Percentiles rank a stretch among this genome's conserved stretches.
Conservation (phyloP, 2,888 invertebrate species). For the Apamea sordens region DNA sequence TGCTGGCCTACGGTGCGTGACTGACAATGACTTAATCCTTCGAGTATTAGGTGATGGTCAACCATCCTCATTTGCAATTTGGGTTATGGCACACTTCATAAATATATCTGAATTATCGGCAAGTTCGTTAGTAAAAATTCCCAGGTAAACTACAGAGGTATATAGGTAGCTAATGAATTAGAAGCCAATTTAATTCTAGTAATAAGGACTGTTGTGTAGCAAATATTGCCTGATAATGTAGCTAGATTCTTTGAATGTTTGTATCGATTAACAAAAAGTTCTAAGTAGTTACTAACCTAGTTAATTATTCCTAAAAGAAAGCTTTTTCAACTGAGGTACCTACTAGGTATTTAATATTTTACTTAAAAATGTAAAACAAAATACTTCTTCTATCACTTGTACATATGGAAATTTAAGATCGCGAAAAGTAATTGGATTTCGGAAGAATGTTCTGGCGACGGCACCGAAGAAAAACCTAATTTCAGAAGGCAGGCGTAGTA, state of each 20-base stretch:
- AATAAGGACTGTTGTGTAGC: neutral
- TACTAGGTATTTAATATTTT: conserved; percentile 4
- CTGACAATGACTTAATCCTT: conserved; percentile 64
- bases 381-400: conserved; percentile 3
- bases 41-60: conserved; percentile 69
- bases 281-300: neutral
- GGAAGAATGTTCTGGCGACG: conserved; percentile 48
- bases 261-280: neutral
- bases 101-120: conserved; percentile 25
- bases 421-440: conserved; percentile 63
- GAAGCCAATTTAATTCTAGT: neutral
- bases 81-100: conserved; percentile 43
- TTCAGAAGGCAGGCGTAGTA: conserved; percentile 41
- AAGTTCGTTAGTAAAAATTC: conserved; percentile 13
- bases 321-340: neutral
- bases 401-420: conserved; percentile 48
- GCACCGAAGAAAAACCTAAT: conserved; percentile 56
- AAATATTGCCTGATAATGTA: neutral
- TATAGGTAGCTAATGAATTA: neutral
- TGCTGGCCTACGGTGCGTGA: conserved; percentile 52
- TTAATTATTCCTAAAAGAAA: neutral
- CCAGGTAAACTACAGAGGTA: neutral
- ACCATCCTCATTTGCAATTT: conserved; percentile 65
- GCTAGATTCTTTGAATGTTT: neutral
- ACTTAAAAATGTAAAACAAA: neutral